These are phyloP conservation scores for Ia io DNA, from an alignment of 2,113 vertebrate genomes.

Conservation along the genomic window DNA sequence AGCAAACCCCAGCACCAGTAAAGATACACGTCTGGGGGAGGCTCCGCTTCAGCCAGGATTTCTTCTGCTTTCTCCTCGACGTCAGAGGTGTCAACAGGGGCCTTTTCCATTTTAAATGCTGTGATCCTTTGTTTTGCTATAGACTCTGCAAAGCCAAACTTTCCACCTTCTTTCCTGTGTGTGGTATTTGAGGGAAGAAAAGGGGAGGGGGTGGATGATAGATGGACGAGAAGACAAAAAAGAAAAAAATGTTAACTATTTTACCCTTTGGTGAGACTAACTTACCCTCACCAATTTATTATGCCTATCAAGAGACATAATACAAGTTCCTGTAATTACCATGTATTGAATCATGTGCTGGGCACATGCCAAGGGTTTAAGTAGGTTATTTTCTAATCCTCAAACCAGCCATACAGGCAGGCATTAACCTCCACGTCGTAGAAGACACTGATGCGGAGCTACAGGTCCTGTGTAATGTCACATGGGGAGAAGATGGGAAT, in stretches of 20 bases:
- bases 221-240: neutral
- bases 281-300: neutral
- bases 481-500: neutral
- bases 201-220: neutral
- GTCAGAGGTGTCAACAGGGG: conserved; percentile 84
- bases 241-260: neutral
- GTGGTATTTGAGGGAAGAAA: neutral
- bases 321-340: neutral
- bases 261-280: neutral
- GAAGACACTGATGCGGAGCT: neutral
- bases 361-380: neutral
- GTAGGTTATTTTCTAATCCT: neutral
- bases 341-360: neutral
- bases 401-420: neutral
- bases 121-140: conserved; percentile 92
- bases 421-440: neutral
- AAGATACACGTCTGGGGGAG: conserved; percentile 87
- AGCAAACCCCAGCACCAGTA: neutral
- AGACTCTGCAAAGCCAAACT: conserved; percentile 95
- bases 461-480: neutral
- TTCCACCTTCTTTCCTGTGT: conserved; percentile 92
- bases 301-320: neutral
- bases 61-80: conserved; percentile 86
- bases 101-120: conserved; percentile 88
- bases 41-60: conserved; percentile 86